Evolutionary conservation across 2,888 invertebrate species (phyloP), one percentile per base, ranked within the genome.

Genomic region (Rhamnusium bicolor): DNA sequence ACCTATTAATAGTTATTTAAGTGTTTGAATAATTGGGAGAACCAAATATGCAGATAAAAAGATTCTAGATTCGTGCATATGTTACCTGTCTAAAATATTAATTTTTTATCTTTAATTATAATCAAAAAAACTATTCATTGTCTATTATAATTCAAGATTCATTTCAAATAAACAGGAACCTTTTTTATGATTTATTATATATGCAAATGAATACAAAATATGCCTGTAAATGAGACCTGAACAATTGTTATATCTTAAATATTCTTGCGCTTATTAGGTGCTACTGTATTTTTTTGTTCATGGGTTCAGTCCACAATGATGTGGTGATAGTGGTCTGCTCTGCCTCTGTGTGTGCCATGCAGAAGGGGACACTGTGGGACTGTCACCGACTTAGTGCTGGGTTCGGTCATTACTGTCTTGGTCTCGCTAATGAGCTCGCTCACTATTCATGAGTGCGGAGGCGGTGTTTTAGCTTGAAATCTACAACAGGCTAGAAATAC

Each of bases 401-500:
- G 71, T 51, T 58, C 72, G 81, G 80, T 84, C 84, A 85, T 85
- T 85, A 84, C 82, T 81, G 83, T 83, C 81, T 78, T 77, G 74
- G 79, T 67, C 79, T 79, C 83, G 81, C 84, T 85, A 85, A 85
- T 85, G 85, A 85, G 84, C 83, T 80, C 80, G 82, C 84, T 85
- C 81, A 84, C 84, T 85, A 85, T 85, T 85, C 85, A 85, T 85
- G 85, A 85, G 84, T 79, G 85, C 80, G 84, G 83, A 84, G 84
- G 84, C 84, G 83, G 81, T 63, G 18, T 16, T 53, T 53, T 18
- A 19, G 32, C 53, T 65, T 19, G 65, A 65, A 65, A 53, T 27
- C 49, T 27, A 27, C 63, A 49, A 27, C 49, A 29, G 49, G 18
- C 24, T 29, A 19, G 65, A 53, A 19, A 53, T 65, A 65, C 29